A percentile compares a stretch with the other conserved stretches of the same genome.
These are phyloP conservation scores for Drosophila affinis DNA, from an alignment of 2,888 invertebrate genomes.

Conservation along the genomic window DNA sequence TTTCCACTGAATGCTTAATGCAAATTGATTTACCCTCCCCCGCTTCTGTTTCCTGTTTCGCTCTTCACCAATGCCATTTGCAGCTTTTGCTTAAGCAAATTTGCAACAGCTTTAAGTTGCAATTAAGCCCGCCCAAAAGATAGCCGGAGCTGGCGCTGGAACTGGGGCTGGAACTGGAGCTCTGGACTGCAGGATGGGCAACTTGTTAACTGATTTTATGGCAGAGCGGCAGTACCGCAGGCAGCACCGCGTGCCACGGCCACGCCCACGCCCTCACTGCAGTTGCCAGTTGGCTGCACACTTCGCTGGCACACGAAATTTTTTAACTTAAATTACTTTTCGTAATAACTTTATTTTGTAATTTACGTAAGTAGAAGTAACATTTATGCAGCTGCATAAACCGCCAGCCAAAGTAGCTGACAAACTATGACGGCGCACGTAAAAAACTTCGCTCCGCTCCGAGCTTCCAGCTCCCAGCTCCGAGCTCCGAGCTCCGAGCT, in stretches of 20 bases:
- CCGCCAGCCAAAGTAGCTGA: conserved; percentile 71
- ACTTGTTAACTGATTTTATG: conserved; percentile 71
- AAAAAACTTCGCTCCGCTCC: conserved; percentile 59
- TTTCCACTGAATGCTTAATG: conserved; percentile 51
- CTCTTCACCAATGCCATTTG: neutral
- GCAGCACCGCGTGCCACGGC: conserved; percentile 24
- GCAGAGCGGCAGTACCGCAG: conserved; percentile 30
- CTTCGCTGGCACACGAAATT: conserved; percentile 70
- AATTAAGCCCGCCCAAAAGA: conserved; percentile 45
- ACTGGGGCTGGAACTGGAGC: neutral
- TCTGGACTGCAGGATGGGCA: conserved; percentile 12
- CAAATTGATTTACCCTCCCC: conserved; percentile 58
- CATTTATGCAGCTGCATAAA: conserved; percentile 76
- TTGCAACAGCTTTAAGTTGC: conserved; percentile 56
- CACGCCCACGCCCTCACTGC: conserved; percentile 8
- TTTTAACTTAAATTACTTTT: conserved; percentile 78
- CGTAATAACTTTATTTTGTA: conserved; percentile 77
- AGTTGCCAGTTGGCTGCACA: conserved; percentile 71
- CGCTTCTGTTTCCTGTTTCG: conserved; percentile 13
- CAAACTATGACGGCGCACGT: conserved; percentile 75
- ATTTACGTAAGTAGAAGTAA: conserved; percentile 77
- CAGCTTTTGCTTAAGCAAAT: conserved; percentile 38
- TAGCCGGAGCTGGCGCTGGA: neutral
- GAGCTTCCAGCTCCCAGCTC: neutral
- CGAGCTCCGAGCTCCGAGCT: too few species aligned